Conservation (phyloP, 35 echinoderm and acorn worm genomes). For the Holothuria glaberrima region DNA sequence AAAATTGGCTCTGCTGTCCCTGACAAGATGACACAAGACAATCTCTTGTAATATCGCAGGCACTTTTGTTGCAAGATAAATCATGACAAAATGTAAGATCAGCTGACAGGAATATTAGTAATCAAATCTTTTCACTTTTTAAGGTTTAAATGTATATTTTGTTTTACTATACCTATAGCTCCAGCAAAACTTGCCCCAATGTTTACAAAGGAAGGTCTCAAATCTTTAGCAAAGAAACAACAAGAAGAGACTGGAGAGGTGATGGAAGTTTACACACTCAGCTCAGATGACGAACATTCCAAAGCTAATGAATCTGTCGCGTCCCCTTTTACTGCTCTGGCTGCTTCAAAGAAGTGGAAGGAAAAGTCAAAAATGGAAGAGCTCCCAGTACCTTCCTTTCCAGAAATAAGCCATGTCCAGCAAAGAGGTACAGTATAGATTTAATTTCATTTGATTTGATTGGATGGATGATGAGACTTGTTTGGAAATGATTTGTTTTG, state of each 20-base stretch:
- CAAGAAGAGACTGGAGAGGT: constrained; percentile 11
- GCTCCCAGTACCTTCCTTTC: constrained; percentile 40
- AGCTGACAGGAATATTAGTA: too few relatives aligned
- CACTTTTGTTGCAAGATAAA: too few relatives aligned
- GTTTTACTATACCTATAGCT: constrained; percentile 9
- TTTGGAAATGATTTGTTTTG: too few relatives aligned
- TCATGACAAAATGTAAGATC: too few relatives aligned
- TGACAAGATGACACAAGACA: too few relatives aligned
- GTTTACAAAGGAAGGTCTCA: constrained; percentile 82
- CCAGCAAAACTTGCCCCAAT: constrained; percentile 71
- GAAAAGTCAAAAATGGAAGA: background rate
- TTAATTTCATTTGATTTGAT: too few relatives aligned
- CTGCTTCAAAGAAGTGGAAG: constrained; percentile 40
- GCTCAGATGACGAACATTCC: constrained; percentile 14
- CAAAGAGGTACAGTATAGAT: constrained; percentile 71
- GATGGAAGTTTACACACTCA: background rate
- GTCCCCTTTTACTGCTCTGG: constrained; percentile 14
- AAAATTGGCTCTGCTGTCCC: too few relatives aligned
- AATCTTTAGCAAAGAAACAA: constrained; percentile 71
- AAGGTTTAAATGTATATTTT: background rate
- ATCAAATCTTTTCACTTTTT: too few relatives aligned
- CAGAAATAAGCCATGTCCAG: constrained; percentile 63
- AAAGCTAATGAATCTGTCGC: background rate
- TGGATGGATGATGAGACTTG: too few relatives aligned
- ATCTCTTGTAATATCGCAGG: too few relatives aligned